These are phyloP conservation scores for Apteryx owenii DNA, from an alignment of 2,113 vertebrate species.

Conservation along the genomic window DNA sequence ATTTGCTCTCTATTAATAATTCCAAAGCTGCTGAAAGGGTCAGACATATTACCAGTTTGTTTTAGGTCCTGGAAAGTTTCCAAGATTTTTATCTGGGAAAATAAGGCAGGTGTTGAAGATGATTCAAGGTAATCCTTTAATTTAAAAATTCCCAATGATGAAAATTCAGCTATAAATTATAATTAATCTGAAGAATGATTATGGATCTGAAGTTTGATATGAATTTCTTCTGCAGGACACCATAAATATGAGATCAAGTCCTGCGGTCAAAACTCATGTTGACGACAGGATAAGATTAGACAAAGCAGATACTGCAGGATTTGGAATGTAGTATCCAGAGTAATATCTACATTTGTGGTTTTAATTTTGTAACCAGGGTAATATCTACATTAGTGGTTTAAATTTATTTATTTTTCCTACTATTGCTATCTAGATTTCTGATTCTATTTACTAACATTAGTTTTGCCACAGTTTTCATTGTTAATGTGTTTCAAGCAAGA, in stretches of 20 bases:
- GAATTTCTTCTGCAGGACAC: neutral
- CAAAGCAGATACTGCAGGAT: neutral
- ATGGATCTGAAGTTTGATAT: neutral
- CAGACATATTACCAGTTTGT: neutral
- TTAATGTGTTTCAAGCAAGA: neutral
- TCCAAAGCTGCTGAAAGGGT: neutral
- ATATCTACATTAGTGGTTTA: neutral
- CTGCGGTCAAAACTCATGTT: neutral
- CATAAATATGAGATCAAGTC: neutral
- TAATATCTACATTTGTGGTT: neutral
- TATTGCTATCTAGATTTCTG: neutral
- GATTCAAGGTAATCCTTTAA: neutral
- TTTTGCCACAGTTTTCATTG: neutral
- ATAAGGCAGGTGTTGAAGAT: neutral
- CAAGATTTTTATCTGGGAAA: neutral
- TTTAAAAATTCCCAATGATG: neutral
- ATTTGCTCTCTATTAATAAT: slow-evolving; percentile 2
- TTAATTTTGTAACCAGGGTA: neutral
- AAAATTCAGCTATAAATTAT: slow-evolving; percentile 22
- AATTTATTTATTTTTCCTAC: neutral
- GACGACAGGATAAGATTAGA: neutral
- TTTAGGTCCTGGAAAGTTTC: neutral
- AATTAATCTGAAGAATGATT: neutral
- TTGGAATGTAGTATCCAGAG: neutral
- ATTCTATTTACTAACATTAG: neutral